Evolutionary conservation across 2,888 invertebrate species (phyloP).

Genomic region (Crocallis elinguaria): DNA sequence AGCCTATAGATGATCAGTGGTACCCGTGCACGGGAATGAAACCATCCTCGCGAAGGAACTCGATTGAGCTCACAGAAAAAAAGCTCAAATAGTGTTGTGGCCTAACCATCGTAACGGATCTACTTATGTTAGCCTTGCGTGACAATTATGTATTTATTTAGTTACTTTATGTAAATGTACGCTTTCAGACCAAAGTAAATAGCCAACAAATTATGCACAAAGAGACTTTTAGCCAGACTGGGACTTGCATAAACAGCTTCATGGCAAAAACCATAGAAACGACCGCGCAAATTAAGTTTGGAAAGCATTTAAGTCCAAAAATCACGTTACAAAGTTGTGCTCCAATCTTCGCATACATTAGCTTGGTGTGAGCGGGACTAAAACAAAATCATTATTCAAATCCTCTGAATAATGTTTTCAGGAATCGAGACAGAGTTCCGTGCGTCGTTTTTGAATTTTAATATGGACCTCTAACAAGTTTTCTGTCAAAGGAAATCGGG

Average conservation of each 20-base stretch:
- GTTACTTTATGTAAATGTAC: constrained; percentile 24
- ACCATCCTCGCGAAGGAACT: too few species aligned
- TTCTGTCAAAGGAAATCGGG: constrained; percentile 82
- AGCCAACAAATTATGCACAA: constrained; percentile 40
- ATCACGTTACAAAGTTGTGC: constrained; percentile 74
- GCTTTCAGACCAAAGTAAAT: constrained; percentile 26
- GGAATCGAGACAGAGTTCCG: constrained; percentile 78
- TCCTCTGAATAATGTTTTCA: constrained; percentile 83
- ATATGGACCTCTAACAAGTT: constrained; percentile 83
- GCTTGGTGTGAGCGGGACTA: constrained; percentile 67
- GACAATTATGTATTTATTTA: not conserved
- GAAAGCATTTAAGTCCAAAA: constrained; percentile 82
- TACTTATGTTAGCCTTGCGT: too few species aligned
- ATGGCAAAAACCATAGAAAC: constrained; percentile 50
- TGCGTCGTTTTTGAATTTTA: constrained; percentile 84
- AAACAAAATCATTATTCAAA: constrained; percentile 84
- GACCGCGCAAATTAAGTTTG: constrained; percentile 73
- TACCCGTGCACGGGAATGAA: too few species aligned
- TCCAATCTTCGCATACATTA: constrained; percentile 80
- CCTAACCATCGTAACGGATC: too few species aligned
- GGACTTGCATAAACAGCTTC: constrained; percentile 58
- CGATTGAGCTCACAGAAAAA: too few species aligned
- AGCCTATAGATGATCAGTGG: too few species aligned
- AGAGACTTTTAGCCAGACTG: constrained; percentile 29
- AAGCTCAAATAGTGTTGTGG: not conserved